These are phyloP conservation scores for Phymanthus crucifer DNA, from an alignment of 92 coral and sea anemone species.

Conservation along the genomic window DNA sequence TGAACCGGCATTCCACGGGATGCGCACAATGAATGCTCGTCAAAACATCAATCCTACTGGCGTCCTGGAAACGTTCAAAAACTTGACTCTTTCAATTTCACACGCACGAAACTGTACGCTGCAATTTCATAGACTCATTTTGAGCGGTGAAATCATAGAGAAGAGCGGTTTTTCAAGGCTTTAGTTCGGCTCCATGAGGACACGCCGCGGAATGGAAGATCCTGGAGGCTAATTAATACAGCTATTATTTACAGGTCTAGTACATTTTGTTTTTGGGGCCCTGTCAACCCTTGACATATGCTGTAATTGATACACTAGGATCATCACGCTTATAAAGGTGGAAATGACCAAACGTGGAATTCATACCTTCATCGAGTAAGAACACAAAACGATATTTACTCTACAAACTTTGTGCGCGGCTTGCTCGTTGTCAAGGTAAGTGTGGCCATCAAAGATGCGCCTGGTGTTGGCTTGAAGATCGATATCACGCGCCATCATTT, in stretches of 20 bases:
- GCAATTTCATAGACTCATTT: no score
- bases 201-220: not conserved
- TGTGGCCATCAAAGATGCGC: not conserved
- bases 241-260: not conserved
- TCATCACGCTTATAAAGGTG: not conserved
- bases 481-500: not conserved
- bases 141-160: no score
- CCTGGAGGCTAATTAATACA: not conserved
- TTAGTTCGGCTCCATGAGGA: not conserved
- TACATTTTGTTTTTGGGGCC: not conserved
- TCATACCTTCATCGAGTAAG: slow-evolving; percentile 9
- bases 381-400: not conserved
- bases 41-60: not conserved
- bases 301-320: not conserved
- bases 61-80: not conserved
- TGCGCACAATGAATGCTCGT: not conserved
- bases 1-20: not conserved
- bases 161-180: not conserved
- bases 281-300: not conserved
- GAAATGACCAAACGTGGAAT: not conserved
- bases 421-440: slow-evolving; percentile 20
- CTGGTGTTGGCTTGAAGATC: slow-evolving; percentile 18
- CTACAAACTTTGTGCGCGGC: not conserved
- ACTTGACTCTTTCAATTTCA: not conserved
- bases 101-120: no score